Percentiles rank a stretch among this genome's conserved stretches.
These are phyloP conservation scores for Brienomyrus longianalis DNA, from an alignment of 2,113 vertebrate genomes.

Conservation along the genomic window DNA sequence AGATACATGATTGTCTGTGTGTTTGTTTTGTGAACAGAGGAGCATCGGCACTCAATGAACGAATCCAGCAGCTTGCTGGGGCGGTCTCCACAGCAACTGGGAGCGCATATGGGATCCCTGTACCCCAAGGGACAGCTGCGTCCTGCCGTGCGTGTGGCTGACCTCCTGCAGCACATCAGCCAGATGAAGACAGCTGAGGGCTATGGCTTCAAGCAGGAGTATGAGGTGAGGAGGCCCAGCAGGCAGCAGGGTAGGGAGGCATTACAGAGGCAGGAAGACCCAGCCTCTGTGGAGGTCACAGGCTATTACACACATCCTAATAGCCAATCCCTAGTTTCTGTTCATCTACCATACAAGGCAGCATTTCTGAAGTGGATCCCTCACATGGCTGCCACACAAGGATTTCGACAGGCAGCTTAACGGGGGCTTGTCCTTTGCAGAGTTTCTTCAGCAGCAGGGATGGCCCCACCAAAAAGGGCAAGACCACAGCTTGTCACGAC, in stretches of 20 bases:
- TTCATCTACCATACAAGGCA: background rate
- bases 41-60: conserved; percentile 77
- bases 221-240: conserved; percentile 66
- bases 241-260: background rate
- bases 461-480: conserved; percentile 88
- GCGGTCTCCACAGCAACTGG: conserved; percentile 65
- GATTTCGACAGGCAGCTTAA: background rate
- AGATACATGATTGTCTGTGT: background rate
- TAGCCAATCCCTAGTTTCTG: background rate
- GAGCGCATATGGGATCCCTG: conserved; percentile 80
- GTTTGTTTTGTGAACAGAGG: conserved; percentile 54
- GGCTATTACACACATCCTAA: background rate
- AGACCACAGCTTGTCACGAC: conserved; percentile 73
- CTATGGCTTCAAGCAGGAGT: conserved; percentile 95
- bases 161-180: conserved; percentile 94
- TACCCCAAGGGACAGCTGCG: conserved; percentile 92
- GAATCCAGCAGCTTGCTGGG: conserved; percentile 87
- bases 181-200: conserved; percentile 93
- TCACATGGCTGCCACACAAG: background rate
- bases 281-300: background rate
- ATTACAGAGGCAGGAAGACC: too few relatives aligned
- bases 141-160: conserved; percentile 80
- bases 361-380: background rate
- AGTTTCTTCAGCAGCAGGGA: conserved; percentile 96
- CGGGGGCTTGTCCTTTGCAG: conserved; percentile 49